Conservation (phyloP, 2,113 vertebrate genomes). For the Peromyscus californicus region DNA sequence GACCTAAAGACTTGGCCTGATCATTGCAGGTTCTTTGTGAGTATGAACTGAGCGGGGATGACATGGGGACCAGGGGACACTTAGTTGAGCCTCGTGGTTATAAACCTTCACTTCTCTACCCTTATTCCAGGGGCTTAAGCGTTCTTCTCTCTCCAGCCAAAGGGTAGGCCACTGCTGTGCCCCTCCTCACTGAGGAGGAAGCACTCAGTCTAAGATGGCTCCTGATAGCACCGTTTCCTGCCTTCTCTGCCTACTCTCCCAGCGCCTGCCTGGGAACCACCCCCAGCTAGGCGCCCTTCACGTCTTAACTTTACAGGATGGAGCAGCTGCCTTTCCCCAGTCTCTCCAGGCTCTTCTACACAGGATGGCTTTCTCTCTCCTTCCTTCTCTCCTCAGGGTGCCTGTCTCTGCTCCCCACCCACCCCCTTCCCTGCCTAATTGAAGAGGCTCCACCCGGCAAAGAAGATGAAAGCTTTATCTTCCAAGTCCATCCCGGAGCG, state of each 20-base stretch:
- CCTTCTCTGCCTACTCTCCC: background rate
- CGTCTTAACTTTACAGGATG: background rate
- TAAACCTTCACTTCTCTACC: rapidly evolving
- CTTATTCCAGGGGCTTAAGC: too few relatives aligned
- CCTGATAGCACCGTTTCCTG: background rate
- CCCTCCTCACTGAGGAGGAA: background rate
- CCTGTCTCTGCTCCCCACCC: background rate
- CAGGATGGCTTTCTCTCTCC: conserved; percentile 1
- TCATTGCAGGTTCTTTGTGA: background rate
- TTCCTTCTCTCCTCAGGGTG: background rate
- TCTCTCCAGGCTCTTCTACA: background rate
- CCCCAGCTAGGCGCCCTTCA: too few relatives aligned
- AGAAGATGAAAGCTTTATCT: conserved; percentile 84
- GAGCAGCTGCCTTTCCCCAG: background rate
- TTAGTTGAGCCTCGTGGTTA: rapidly evolving
- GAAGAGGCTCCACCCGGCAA: conserved; percentile 77
- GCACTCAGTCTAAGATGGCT: background rate
- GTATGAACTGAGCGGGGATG: too few relatives aligned
- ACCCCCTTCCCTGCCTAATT: conserved; percentile 69
- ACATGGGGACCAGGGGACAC: background rate
- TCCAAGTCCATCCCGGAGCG: conserved; percentile 70
- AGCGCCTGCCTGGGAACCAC: too few relatives aligned
- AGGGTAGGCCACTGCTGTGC: background rate
- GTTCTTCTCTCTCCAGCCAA: background rate
- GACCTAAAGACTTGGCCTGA: background rate